Conservation (phyloP, 2,113 vertebrate species). For the Callithrix jacchus region DNA sequence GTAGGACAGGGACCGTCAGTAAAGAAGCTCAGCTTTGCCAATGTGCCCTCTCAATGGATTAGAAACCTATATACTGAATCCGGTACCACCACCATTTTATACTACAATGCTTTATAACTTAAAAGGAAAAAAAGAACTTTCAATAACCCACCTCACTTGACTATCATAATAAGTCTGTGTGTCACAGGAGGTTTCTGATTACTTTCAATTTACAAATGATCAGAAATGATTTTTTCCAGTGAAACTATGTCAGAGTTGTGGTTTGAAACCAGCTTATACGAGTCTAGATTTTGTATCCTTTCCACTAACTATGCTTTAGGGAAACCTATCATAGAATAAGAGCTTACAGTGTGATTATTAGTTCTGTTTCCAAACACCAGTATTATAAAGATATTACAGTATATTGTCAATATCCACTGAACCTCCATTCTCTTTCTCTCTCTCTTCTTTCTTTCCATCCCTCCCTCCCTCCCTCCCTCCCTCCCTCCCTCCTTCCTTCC, state of each 20-base stretch:
- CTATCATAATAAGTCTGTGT: neutral
- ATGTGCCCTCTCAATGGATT: neutral
- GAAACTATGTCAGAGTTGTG: neutral
- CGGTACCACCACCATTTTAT: neutral
- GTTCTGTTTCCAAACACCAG: neutral
- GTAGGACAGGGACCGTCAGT: neutral
- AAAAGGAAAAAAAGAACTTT: neutral
- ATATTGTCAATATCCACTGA: neutral
- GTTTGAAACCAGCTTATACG: neutral
- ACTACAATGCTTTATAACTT: neutral
- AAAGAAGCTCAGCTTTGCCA: neutral
- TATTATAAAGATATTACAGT: neutral
- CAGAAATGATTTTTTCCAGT: neutral
- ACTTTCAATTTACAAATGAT: neutral
- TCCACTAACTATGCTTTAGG: neutral
- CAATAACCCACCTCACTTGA: neutral
- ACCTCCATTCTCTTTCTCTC: neutral
- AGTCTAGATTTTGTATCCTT: neutral
- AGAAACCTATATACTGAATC: neutral
- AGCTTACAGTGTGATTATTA: neutral
- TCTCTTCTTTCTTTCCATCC: neutral
- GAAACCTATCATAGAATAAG: neutral
- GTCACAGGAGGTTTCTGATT: neutral
- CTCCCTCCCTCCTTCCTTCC: no score
- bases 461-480: no score